Conservation (phyloP, 2,113 vertebrate genomes). For the Copsychus sechellarum region DNA sequence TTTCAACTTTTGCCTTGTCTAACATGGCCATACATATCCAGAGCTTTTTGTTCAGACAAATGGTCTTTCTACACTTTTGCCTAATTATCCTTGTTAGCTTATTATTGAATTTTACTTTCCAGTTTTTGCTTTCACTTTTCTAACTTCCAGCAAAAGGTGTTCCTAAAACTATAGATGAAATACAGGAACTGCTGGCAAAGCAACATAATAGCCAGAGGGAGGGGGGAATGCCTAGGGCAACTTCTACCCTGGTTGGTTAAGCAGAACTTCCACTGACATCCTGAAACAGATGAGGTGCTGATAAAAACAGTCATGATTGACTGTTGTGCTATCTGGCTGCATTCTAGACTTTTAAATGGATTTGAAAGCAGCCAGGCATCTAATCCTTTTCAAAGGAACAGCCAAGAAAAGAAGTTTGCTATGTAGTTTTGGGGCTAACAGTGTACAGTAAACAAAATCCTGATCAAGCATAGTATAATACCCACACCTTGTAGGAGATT, state of each 20-base stretch:
- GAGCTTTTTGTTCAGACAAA: background rate
- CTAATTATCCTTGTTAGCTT: background rate
- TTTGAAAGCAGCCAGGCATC: constrained; percentile 22
- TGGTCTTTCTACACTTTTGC: background rate
- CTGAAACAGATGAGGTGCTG: constrained; percentile 33
- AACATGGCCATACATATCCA: background rate
- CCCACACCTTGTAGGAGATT: background rate
- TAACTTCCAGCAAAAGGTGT: background rate
- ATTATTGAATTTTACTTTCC: background rate
- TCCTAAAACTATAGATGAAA: background rate
- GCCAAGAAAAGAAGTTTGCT: background rate
- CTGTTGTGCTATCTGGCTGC: constrained; percentile 15
- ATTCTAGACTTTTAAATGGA: constrained; percentile 32
- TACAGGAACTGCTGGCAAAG: background rate
- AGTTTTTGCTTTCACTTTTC: background rate
- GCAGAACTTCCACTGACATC: constrained; percentile 19
- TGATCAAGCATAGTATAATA: background rate
- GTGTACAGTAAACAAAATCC: background rate
- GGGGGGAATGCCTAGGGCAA: background rate
- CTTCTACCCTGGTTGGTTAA: constrained; percentile 25
- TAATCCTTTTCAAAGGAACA: background rate
- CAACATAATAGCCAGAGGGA: background rate
- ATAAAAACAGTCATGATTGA: constrained; percentile 38
- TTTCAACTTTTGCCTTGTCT: background rate
- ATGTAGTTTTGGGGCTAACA: background rate